Base-by-base conservation (phyloP, 2,113 vertebrate genomes). In the Mionectes macconnelli region DNA sequence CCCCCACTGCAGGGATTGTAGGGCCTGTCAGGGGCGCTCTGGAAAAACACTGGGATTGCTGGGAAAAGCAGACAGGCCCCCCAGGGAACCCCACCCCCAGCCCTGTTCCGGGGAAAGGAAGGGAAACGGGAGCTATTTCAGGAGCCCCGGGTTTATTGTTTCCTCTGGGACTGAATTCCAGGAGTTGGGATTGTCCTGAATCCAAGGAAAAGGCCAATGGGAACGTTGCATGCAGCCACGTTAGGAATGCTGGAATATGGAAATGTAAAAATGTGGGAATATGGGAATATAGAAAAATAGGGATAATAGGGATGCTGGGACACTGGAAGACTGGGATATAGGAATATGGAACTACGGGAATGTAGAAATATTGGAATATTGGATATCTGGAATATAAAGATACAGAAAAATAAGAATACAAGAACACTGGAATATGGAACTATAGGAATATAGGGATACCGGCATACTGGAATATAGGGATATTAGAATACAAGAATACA, bases 141-240 rank as follows among this genome's bases (percentile, higher is more conserved):
- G 88, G 93, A 89, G 49, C 25, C 24, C 35, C 4, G 49, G 47
- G 82, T 17, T 66, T 63, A 80, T 82, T 89, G 76, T 91, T 91
- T 93, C 23, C 84, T 49, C 27, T 25, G 21, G 37, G 35, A 49
- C 14, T 31, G 13, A 47, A 45, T 78, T 49, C 80, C 68, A n/a
- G 62, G 84, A 64, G 64, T 27, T 39, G 67, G 73, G 59, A 40
- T 72, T 76, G 57, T 12, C 24, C 49, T 0, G 9, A 31, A 31
- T 13, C 45, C 11, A 1, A 39, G 44, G 50, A 31, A 1, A 37
- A 42, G 0, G 13, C 0, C 10, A 39, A 21, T 1, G 14, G 37
- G 10, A 16, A 6, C 2, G 0, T 0, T 24, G 37, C 5, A 27
- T 0, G 44, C 13, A 17, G n/a, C 2, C 25, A 12, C 42, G 14